Evolutionary conservation across 2,888 invertebrate species (phyloP), one percentile per base, ranked within the genome.

Genomic region (Smittia sp.): DNA sequence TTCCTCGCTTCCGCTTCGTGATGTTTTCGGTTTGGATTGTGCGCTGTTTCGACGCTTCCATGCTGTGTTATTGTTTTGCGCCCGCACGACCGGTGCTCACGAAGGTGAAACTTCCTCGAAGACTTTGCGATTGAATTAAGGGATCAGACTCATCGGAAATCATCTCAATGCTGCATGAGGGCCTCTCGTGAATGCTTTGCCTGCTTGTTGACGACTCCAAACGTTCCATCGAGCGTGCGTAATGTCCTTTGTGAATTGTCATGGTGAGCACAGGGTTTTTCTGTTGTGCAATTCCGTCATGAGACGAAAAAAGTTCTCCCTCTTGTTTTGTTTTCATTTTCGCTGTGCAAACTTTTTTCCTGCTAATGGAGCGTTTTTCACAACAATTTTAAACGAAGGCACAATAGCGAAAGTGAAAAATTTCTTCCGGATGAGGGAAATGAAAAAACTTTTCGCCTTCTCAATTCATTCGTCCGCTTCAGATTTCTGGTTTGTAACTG

Each of bases 11-110:
- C 58, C 58, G 22, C 58, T 58, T 58, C 22, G 63, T 25, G 25
- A 27, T 63, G 63, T 27, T 63, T 63, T 63, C 63, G 25, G 18
- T 27, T 62, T 58, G 25, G 72, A 72, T 72, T 72, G n/a, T 72
- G 72, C 72, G 72, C 72, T 22, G 13, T 63, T 27, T 18, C 22
- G 22, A 22, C 3, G n/a, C 1, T 58, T 27, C 25, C n/a, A 6
- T 63, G 63, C 15, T 63, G 63, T 63, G 63, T 63, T 63, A 63
- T 63, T 63, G 63, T 63, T 63, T 63, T 63, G 63, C 25, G 6
- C 24, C 2, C 7, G 3, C 3, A 13, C 27, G n/a, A 27, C 63
- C 63, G 63, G 63, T 58, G 58, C 9, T 7, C 1, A n/a, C 25
- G n/a, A 63, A 63, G 63, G 63, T 63, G 27, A 63, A 63, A 58